Percentiles rank a stretch among this genome's conserved stretches.
phyloP scores from a whole-genome alignment of 2,797 vertebrate species.

The Sebastes itinus region DNA sequence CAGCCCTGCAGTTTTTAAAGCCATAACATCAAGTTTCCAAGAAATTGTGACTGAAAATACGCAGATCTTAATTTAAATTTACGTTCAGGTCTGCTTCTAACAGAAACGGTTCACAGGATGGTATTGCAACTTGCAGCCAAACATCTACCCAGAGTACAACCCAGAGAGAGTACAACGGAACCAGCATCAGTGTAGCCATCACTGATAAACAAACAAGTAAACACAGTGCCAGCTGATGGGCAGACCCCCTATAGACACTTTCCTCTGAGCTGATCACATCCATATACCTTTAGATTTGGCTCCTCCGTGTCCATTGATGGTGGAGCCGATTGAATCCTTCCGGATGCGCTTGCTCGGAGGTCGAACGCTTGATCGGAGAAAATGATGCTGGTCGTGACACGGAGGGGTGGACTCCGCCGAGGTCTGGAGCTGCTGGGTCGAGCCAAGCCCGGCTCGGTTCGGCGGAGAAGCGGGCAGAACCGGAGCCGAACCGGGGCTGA shows the following conservation, averaged over 20 bases:
- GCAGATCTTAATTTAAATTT: neutral
- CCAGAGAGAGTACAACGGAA: constrained; percentile 11
- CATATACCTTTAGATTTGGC: constrained; percentile 92
- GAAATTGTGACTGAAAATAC: constrained; percentile 12
- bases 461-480: constrained; percentile 75
- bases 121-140: constrained; percentile 33
- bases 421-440: constrained; percentile 68
- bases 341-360: constrained; percentile 97
- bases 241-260: constrained; percentile 15
- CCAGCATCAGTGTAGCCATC: neutral
- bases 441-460: constrained; percentile 67
- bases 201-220: constrained; percentile 13
- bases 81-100: neutral
- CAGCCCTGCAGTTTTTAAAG: neutral
- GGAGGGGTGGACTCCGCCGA: constrained; percentile 77
- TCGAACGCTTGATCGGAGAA: constrained; percentile 97
- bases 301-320: constrained; percentile 85
- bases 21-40: neutral
- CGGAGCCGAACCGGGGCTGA: constrained; percentile 76
- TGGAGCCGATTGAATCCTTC: constrained; percentile 90
- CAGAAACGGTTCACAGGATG: neutral
- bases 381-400: constrained; percentile 98
- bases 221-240: constrained; percentile 3
- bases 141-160: neutral
- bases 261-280: constrained; percentile 21